A percentile compares a stretch with the other conserved stretches of the same genome.
Conservation (phyloP, 23 tunicate genomes). For the Botrylloides violaceus region DNA sequence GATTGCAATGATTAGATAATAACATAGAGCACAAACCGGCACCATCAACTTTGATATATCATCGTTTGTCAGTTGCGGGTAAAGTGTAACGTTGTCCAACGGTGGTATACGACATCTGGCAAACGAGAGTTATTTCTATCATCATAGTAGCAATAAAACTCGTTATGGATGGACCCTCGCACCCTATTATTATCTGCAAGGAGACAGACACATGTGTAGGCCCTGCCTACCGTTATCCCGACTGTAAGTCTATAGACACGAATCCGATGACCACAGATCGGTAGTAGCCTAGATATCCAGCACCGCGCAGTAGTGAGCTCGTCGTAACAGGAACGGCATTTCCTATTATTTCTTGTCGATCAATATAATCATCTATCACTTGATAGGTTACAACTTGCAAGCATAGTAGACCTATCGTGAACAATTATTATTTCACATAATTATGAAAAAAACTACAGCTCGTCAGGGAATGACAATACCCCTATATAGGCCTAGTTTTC, state of each 20-base stretch:
- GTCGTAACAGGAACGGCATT: too few species aligned
- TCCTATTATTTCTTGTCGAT: too few species aligned
- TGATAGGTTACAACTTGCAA: too few species aligned
- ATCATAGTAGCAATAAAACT: not conserved
- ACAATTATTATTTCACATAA: too few species aligned
- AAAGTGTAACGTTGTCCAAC: not conserved
- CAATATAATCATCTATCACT: too few species aligned
- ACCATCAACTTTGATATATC: not conserved
- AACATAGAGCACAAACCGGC: not conserved
- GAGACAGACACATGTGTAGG: too few species aligned
- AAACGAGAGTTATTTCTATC: not conserved
- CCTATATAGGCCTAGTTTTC: too few species aligned
- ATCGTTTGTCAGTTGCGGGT: constrained; percentile 4
- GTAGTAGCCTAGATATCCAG: too few species aligned
- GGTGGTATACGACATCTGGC: constrained; percentile 11
- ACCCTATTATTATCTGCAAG: not conserved
- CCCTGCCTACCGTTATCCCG: too few species aligned
- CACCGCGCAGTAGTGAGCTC: too few species aligned
- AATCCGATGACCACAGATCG: not conserved
- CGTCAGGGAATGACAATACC: not conserved
- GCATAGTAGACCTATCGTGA: too few species aligned
- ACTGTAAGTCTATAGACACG: not conserved
- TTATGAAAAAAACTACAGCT: not conserved
- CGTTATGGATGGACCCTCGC: not conserved
- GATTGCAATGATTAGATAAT: not conserved